Percentiles rank a stretch among this genome's conserved stretches.
Conservation (phyloP, 2,113 vertebrate species). For the Rhabdomys dilectus region DNA sequence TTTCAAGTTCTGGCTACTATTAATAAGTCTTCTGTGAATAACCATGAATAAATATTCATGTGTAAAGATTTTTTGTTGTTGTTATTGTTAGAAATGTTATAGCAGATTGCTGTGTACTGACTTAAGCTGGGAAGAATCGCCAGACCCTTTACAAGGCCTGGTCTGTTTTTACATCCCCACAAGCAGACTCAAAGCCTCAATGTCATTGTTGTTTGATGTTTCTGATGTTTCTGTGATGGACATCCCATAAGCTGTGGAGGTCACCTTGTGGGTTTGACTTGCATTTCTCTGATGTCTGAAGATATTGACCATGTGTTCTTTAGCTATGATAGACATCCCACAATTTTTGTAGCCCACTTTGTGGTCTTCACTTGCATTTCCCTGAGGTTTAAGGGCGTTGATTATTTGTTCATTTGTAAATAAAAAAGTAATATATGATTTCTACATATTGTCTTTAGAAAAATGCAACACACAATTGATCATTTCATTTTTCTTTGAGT, state of each 20-base stretch:
- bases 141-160: background rate
- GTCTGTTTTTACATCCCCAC: background rate
- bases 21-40: background rate
- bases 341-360: background rate
- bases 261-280: background rate
- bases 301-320: background rate
- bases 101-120: background rate
- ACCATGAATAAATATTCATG: background rate
- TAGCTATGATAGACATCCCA: background rate
- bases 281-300: background rate
- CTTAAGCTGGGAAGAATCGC: background rate
- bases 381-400: background rate
- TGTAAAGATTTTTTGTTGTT: background rate
- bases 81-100: background rate
- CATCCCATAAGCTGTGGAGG: background rate
- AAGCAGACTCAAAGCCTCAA: background rate
- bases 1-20: background rate
- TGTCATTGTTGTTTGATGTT: background rate
- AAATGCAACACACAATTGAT: background rate
- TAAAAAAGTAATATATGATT: background rate
- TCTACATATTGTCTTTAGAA: background rate
- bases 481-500: slow-evolving; percentile 7
- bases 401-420: background rate
- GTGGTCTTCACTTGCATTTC: background rate
- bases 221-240: background rate